Evolutionary conservation across 2,888 invertebrate genomes (phyloP).

Genomic region (Volucella inflata): DNA sequence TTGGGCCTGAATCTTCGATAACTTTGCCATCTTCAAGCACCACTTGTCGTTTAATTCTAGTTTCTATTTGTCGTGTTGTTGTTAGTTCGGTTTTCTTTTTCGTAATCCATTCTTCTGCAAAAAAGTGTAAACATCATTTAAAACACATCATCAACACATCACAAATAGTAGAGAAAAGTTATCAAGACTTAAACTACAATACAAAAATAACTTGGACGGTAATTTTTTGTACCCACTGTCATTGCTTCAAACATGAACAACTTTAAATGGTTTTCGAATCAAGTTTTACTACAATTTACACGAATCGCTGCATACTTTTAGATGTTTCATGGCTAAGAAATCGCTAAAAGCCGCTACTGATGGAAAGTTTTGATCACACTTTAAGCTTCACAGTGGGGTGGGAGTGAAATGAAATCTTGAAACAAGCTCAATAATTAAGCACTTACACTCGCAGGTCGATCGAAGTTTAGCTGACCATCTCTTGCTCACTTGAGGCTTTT

Average conservation of each 20-base stretch:
- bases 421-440: neutral
- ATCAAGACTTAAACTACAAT: neutral
- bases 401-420: neutral
- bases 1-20: slow-evolving; percentile 94
- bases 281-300: neutral
- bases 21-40: slow-evolving; percentile 95
- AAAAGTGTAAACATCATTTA: too few relatives aligned
- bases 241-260: neutral
- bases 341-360: slow-evolving; percentile 23
- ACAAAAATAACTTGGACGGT: neutral
- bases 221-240: slow-evolving; percentile 26
- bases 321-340: neutral
- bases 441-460: neutral
- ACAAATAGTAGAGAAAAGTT: neutral
- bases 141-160: too few relatives aligned
- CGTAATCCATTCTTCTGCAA: slow-evolving; percentile 96
- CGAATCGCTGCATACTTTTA: slow-evolving; percentile 42
- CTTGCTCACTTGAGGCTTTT: neutral
- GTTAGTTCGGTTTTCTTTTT: slow-evolving; percentile 95
- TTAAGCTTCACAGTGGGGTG: neutral
- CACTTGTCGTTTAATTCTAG: slow-evolving; percentile 94
- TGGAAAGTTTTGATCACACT: slow-evolving; percentile 22
- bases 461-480: slow-evolving; percentile 15
- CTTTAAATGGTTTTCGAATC: neutral
- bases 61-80: slow-evolving; percentile 95